Percentiles rank a stretch among this genome's conserved stretches.
Evolutionary conservation across 2,888 invertebrate genomes (phyloP).

Genomic region (Salticus scenicus): DNA sequence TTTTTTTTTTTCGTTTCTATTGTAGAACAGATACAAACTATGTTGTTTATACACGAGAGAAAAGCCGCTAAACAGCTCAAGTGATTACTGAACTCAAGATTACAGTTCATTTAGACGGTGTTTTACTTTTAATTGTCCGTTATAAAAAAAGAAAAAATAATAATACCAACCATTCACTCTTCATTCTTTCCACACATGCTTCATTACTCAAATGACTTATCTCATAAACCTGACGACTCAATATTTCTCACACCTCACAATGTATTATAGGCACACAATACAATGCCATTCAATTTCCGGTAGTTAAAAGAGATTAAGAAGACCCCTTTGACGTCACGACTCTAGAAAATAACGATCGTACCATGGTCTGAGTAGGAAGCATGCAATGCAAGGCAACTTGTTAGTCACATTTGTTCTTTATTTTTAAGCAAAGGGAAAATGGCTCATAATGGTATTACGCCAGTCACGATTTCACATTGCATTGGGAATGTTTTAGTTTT

Average conservation of each 20-base stretch:
- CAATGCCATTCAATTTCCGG: background rate
- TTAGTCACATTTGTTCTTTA: constrained; percentile 1
- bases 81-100: too few relatives aligned
- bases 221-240: too few relatives aligned
- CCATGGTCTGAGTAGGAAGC: background rate
- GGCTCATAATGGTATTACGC: constrained; percentile 36
- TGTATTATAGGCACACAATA: background rate
- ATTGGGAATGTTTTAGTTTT: constrained; percentile 4
- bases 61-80: too few relatives aligned
- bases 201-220: too few relatives aligned
- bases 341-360: background rate
- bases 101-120: too few relatives aligned
- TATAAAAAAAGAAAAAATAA: too few relatives aligned
- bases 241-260: constrained; percentile 7
- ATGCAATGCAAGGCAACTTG: background rate
- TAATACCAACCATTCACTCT: too few relatives aligned
- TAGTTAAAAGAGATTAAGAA: constrained; percentile 1
- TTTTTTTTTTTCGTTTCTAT: too few relatives aligned
- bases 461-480: constrained; percentile 42
- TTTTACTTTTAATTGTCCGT: too few relatives aligned
- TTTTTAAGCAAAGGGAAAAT: constrained; percentile 29
- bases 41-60: too few relatives aligned
- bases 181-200: too few relatives aligned
- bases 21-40: too few relatives aligned
- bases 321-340: constrained; percentile 1